Base-by-base conservation (phyloP, 2,797 vertebrate genomes). In the Erpetoichthys calabaricus region DNA sequence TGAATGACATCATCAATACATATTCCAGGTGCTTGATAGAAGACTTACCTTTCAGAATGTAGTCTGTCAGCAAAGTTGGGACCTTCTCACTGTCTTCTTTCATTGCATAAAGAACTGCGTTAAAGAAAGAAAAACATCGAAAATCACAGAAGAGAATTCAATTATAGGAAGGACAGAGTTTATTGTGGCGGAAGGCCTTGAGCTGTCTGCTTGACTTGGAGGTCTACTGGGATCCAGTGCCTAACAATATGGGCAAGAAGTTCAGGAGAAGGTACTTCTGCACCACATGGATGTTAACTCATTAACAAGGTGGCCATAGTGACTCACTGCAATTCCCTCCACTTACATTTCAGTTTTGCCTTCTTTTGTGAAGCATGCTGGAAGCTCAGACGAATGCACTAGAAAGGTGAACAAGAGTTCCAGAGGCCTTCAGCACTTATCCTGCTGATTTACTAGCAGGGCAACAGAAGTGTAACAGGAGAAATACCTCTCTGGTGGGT, bases 81-180 rank as follows among this genome's bases (percentile, higher is more conserved):
- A 98, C 95, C 85, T 97, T 98, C 73, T 98, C 95, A 5, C 94
- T 97, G 71, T 97, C 93, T 65, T 98, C 95, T 80, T 94, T 97
- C 82, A 98, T 98, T 73, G 94, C 95, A 72, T 80, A 94, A 67
- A 98, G 90, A 82, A 98, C 95, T 97, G 56, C 0, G 25, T 25
- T 25, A 25, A 25, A 45, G 59, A 57, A 10, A 47, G 46, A 58
- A 46, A 66, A 51, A 62, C 8, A 67, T 49, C 4, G 9, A 9
- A 45, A 43, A 45, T n/a, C 53, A n/a, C 52, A 54, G 53, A 54
- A 25, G 42, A 54, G 4, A 4, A 9, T 7, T 8, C n/a, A 41
- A 7, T 25, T 54, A 10, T 7, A 49, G 47, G 47, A 4, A 49
- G 47, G 47, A 49, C 47, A 7, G 47, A n/a, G 47, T 3, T 7